Conservation (phyloP, 1,140 invertebrate species). For the Aphidius ervi region DNA sequence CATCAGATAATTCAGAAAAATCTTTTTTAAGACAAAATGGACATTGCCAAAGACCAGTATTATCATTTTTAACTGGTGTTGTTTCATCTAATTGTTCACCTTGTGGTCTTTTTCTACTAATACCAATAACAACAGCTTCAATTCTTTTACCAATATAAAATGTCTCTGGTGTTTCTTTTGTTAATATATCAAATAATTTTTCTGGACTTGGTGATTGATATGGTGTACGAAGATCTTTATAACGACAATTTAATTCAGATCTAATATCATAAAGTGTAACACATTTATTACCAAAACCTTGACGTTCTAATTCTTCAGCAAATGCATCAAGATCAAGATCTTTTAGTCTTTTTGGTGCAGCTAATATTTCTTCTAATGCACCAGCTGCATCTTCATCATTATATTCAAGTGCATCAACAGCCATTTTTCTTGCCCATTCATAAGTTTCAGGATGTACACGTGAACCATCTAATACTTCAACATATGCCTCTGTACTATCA, state of each 20-base stretch:
- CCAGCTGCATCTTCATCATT: slow-evolving; percentile 90
- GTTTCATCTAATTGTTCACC: slow-evolving; percentile 92
- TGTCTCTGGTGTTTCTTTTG: slow-evolving; percentile 93
- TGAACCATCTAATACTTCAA: slow-evolving; percentile 96
- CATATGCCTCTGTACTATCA: slow-evolving; percentile 89
- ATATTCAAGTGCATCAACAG: slow-evolving; percentile 97
- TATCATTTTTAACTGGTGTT: slow-evolving; percentile 90
- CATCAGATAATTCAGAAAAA: slow-evolving; percentile 91
- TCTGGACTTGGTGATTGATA: slow-evolving; percentile 78
- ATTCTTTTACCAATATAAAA: slow-evolving; percentile 91
- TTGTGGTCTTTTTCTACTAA: slow-evolving; percentile 83
- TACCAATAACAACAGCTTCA: slow-evolving; percentile 68
- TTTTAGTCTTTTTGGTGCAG: slow-evolving; percentile 90
- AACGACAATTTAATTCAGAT: slow-evolving; percentile 90
- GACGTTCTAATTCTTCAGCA: slow-evolving; percentile 92
- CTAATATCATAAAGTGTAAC: slow-evolving; percentile 97
- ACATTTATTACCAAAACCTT: slow-evolving; percentile 94
- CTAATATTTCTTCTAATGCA: slow-evolving; percentile 94
- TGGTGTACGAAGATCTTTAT: slow-evolving; percentile 85
- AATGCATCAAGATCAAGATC: slow-evolving; percentile 98
- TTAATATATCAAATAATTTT: slow-evolving; percentile 91
- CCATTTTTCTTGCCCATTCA: slow-evolving; percentile 99
- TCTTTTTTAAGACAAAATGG: slow-evolving; percentile 95
- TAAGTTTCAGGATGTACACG: slow-evolving; percentile 98
- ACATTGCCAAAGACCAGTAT: slow-evolving; percentile 94